Evolutionary conservation across 2,888 invertebrate genomes (phyloP), one percentile per base, ranked within the genome.

Genomic region (Isotomurus palustris): DNA sequence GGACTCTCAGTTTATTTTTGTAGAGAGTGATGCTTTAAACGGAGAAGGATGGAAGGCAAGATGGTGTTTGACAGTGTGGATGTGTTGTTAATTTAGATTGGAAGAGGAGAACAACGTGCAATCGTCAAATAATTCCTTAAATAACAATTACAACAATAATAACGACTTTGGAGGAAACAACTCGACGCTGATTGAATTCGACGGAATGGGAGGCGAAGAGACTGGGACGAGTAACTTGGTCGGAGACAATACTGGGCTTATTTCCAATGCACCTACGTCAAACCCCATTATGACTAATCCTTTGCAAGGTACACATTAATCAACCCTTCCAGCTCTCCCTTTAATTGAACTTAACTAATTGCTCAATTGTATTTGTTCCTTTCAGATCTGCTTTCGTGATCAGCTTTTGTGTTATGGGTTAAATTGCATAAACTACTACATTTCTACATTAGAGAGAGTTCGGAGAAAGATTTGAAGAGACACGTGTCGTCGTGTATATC

Each of bases 61-160:
- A n/a, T n/a, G n/a, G n/a, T n/a, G 28, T 35, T 41, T 36, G 5
- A 28, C 19, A 29, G 40, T 44, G 10, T n/a, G n/a, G n/a, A n/a
- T n/a, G n/a, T n/a, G n/a, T n/a, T n/a, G n/a, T n/a, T n/a, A n/a
- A n/a, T 40, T 4, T 50, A 64, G 64, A 55, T 56, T 60, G 27
- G 50, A 53, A 28, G 56, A 58, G 54, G 64, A 64, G 40, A 59
- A 49, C 25, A 56, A 53, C 28, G 49, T 60, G 53, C 56, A 58
- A 58, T 64, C 64, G 36, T 53, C 60, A 36, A 61, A 61, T 44
- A 64, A 64, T 55, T 56, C 64, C 48, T 47, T 64, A 53, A 64
- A 64, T 58, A 64, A 64, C 60, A 64, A 64, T 53, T 60, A 61
- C 45, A 64, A 64, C 59, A 63, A 63, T 57, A 64, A 64, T 61